Conservation (phyloP, 2,113 vertebrate genomes). For the Myodes glareolus region DNA sequence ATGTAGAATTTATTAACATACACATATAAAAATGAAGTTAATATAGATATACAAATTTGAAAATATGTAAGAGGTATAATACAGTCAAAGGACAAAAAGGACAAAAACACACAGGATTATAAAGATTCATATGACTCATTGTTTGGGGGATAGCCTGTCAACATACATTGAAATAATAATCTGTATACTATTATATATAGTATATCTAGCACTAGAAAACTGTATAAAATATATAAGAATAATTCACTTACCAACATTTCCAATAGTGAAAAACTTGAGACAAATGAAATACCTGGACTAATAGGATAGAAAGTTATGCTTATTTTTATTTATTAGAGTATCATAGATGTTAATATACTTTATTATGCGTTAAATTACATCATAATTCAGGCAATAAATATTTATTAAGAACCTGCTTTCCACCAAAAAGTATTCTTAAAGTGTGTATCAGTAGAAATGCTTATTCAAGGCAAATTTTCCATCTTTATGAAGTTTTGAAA, state of each 20-base stretch:
- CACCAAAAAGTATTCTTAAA: not conserved
- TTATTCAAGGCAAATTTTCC: not conserved
- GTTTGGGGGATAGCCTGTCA: not conserved
- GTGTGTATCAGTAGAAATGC: not conserved
- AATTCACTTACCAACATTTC: not conserved
- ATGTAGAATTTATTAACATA: not conserved
- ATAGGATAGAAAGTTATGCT: not conserved
- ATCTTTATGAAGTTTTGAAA: not conserved
- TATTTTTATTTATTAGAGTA: not conserved
- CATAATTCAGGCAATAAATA: slow-evolving; percentile 2
- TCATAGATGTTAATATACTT: not conserved
- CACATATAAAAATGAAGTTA: slow-evolving; percentile 1
- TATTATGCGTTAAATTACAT: slow-evolving; percentile 28
- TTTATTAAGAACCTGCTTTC: not conserved
- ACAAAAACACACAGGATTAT: not conserved
- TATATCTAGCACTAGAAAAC: not conserved
- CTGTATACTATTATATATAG: not conserved
- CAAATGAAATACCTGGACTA: not conserved
- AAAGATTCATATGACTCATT: not conserved
- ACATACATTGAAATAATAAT: not conserved
- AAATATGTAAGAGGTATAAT: not conserved
- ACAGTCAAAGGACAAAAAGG: not conserved
- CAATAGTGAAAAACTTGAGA: slow-evolving; percentile 16
- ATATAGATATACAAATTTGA: not conserved
- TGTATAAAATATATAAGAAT: not conserved